Evolutionary conservation across 1,140 invertebrate species (phyloP).

Genomic region (Polypedilum pembai): DNA sequence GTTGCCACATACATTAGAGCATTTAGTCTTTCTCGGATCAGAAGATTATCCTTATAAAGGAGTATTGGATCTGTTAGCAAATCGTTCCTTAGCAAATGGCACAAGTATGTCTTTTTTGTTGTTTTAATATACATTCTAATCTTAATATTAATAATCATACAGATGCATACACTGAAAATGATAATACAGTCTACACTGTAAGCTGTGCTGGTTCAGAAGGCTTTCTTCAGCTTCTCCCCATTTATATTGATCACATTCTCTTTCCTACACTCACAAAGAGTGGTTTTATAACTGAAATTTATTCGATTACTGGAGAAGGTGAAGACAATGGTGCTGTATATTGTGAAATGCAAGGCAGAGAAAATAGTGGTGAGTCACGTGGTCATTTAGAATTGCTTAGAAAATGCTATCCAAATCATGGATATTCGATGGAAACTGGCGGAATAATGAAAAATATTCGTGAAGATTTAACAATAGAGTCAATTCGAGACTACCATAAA

Average conservation of each 20-base stretch:
- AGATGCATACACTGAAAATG: slow-evolving; percentile 52
- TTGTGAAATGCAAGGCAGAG: slow-evolving; percentile 83
- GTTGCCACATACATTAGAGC: slow-evolving; percentile 85
- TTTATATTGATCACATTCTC: slow-evolving; percentile 86
- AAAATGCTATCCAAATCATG: slow-evolving; percentile 68
- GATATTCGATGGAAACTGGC: slow-evolving; percentile 77
- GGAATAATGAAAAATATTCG: slow-evolving; percentile 78
- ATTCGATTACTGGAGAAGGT: slow-evolving; percentile 81
- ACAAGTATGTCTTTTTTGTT: slow-evolving; percentile 70
- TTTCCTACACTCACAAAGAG: slow-evolving; percentile 73
- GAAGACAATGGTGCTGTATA: slow-evolving; percentile 88
- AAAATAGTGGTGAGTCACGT: slow-evolving; percentile 70
- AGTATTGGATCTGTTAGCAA: slow-evolving; percentile 78
- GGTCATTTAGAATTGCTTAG: slow-evolving; percentile 54
- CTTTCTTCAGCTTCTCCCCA: slow-evolving; percentile 78
- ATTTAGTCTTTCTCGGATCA: slow-evolving; percentile 85
- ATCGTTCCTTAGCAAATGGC: slow-evolving; percentile 79
- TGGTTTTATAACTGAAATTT: slow-evolving; percentile 81
- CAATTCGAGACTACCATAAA: slow-evolving; percentile 65
- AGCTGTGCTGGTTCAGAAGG: slow-evolving; percentile 79
- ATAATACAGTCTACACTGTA: slow-evolving; percentile 86
- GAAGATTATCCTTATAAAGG: slow-evolving; percentile 86
- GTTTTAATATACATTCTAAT: not conserved
- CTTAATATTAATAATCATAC: slow-evolving; percentile 29
- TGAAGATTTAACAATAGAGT: not conserved